Percentiles rank a stretch among this genome's conserved stretches.
These are phyloP conservation scores for Sminthopsis crassicaudata DNA, from an alignment of 2,113 vertebrate genomes.

Conservation along the genomic window DNA sequence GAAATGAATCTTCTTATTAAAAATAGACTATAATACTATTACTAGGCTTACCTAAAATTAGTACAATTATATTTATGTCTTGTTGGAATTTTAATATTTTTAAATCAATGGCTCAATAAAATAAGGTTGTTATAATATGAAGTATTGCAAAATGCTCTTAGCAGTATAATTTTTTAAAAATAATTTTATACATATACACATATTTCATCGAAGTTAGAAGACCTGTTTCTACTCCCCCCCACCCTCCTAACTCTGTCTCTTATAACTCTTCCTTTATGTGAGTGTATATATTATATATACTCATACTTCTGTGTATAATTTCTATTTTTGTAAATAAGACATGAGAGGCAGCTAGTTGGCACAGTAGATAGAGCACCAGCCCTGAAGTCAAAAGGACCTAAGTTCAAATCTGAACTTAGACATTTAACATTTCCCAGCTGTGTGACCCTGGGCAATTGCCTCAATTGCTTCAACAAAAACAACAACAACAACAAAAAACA, in stretches of 20 bases:
- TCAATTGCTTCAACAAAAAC: too few relatives aligned
- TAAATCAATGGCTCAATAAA: neutral
- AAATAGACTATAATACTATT: slow-evolving; percentile 25
- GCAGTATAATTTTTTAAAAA: slow-evolving; percentile 15
- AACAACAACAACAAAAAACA: too few relatives aligned
- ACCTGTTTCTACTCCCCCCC: neutral
- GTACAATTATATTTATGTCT: neutral
- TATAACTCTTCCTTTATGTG: neutral
- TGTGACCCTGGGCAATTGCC: too few relatives aligned
- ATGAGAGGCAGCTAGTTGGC: neutral
- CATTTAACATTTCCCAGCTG: too few relatives aligned
- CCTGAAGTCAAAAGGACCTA: too few relatives aligned
- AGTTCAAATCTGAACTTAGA: too few relatives aligned
- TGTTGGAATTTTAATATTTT: neutral
- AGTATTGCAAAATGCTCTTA: slow-evolving; percentile 25
- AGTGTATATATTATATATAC: neutral
- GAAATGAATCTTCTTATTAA: neutral
- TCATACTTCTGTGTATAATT: neutral
- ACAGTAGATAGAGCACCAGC: too few relatives aligned
- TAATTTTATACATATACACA: neutral
- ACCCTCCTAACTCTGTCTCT: neutral
- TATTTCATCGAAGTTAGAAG: neutral
- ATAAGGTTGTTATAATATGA: slow-evolving; percentile 16
- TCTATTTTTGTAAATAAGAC: neutral
- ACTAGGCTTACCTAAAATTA: neutral